Percentiles rank a stretch among this genome's conserved stretches.
These are phyloP conservation scores for Tinea semifulvella DNA, from an alignment of 2,888 invertebrate species.

Conservation along the genomic window DNA sequence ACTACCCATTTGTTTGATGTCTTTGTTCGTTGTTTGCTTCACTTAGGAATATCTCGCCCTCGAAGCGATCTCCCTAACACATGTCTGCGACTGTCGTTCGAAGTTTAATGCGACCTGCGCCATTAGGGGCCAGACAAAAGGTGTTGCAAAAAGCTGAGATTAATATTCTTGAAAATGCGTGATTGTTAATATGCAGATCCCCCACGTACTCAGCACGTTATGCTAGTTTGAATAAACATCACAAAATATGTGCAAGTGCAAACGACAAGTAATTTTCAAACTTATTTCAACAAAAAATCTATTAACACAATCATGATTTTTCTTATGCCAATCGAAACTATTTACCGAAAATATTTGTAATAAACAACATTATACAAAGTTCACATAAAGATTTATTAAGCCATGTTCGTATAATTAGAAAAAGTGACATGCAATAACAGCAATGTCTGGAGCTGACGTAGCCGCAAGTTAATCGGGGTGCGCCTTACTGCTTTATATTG, in stretches of 20 bases:
- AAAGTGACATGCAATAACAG: slow-evolving; percentile 5
- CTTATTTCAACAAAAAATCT: too few species aligned
- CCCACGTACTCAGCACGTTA: too few species aligned
- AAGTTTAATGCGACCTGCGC: slow-evolving; percentile 18
- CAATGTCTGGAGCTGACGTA: background rate
- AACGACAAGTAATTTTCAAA: too few species aligned
- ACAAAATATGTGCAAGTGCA: too few species aligned
- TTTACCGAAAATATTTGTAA: too few species aligned
- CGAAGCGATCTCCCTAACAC: slow-evolving; percentile 46
- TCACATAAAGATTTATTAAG: too few species aligned
- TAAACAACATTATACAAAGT: too few species aligned
- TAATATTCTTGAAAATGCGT: slow-evolving; percentile 48
- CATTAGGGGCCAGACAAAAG: slow-evolving; percentile 56
- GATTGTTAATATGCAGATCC: slow-evolving; percentile 3
- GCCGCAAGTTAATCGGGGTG: slow-evolving; percentile 4
- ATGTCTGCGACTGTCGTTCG: slow-evolving; percentile 49
- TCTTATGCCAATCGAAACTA: too few species aligned
- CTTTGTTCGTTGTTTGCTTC: slow-evolving; percentile 65
- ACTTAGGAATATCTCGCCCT: slow-evolving; percentile 57
- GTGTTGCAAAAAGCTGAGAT: slow-evolving; percentile 59
- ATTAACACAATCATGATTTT: too few species aligned
- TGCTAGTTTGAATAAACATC: too few species aligned
- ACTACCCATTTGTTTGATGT: slow-evolving; percentile 67
- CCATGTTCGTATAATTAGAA: slow-evolving; percentile 4
- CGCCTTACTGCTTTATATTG: slow-evolving; percentile 11